These are phyloP conservation scores for Penaeus monodon DNA, from an alignment of 2,888 invertebrate species.

Conservation along the genomic window DNA sequence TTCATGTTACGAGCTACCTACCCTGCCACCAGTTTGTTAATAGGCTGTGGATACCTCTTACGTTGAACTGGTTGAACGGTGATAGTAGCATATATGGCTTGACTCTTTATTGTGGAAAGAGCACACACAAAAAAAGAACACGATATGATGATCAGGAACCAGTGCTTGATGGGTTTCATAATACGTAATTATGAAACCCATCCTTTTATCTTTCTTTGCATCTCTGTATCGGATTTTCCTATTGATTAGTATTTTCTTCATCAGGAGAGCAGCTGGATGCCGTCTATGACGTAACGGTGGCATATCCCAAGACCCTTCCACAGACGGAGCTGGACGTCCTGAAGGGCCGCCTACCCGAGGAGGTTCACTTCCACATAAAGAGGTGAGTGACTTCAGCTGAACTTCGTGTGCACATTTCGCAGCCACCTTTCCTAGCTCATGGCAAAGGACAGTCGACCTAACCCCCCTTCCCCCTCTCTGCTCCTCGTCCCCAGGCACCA, in stretches of 20 bases:
- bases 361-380: slow-evolving; percentile 83
- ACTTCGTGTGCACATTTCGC: background rate
- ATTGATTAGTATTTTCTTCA: too few relatives aligned
- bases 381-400: slow-evolving; percentile 71
- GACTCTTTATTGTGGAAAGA: background rate
- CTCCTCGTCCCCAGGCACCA: slow-evolving; percentile 14
- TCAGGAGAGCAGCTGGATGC: slow-evolving; percentile 76
- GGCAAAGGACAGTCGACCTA: background rate
- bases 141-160: background rate
- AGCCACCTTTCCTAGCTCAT: background rate
- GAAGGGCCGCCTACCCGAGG: slow-evolving; percentile 79
- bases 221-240: too few relatives aligned
- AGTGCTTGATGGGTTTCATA: background rate
- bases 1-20: too few relatives aligned
- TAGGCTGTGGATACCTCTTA: too few relatives aligned
- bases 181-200: background rate
- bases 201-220: too few relatives aligned
- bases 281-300: slow-evolving; percentile 89
- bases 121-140: background rate
- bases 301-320: slow-evolving; percentile 82
- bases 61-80: too few relatives aligned
- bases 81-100: too few relatives aligned
- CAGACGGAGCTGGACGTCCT: slow-evolving; percentile 82
- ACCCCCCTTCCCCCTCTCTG: background rate
- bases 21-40: too few relatives aligned